A percentile compares a stretch with the other conserved stretches of the same genome.
These are phyloP conservation scores for Sarcophaga subvicina DNA, from an alignment of 2,888 invertebrate species.

Conservation along the genomic window DNA sequence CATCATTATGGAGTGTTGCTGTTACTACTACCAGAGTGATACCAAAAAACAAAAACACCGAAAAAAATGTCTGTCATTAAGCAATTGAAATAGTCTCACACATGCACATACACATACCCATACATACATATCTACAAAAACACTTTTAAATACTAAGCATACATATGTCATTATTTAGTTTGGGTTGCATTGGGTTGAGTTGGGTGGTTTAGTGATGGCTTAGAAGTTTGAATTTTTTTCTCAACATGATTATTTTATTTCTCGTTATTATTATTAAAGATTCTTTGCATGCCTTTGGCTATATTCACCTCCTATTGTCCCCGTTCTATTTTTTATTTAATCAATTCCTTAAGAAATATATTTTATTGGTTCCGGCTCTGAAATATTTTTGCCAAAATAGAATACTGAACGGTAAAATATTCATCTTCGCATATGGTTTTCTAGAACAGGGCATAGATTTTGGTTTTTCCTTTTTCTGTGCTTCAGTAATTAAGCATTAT, in stretches of 20 bases:
- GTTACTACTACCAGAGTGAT: slow-evolving; percentile 57
- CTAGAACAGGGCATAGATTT: background rate
- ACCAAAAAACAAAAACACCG: slow-evolving; percentile 1
- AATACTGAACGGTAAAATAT: background rate
- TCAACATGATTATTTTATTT: slow-evolving; percentile 39
- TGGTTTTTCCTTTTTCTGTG: slow-evolving; percentile 1
- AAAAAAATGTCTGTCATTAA: slow-evolving; percentile 46
- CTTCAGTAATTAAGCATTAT: slow-evolving; percentile 57
- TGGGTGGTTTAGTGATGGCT: background rate
- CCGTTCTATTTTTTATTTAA: slow-evolving; percentile 3
- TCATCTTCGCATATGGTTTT: background rate
- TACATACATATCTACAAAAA: background rate
- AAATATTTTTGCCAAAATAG: too few relatives aligned
- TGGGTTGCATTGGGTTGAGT: background rate
- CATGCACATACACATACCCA: slow-evolving; percentile 7
- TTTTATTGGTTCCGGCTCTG: too few relatives aligned
- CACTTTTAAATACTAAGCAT: background rate
- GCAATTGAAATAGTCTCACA: slow-evolving; percentile 17
- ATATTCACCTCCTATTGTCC: background rate
- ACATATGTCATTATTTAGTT: background rate
- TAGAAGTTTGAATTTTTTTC: slow-evolving; percentile 22
- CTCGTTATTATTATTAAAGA: slow-evolving; percentile 32
- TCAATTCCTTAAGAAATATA: background rate
- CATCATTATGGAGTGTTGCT: slow-evolving; percentile 81
- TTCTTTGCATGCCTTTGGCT: background rate